Evolutionary conservation across 2,888 invertebrate species (phyloP).

Genomic region (Zhuqinia jingwanae): DNA sequence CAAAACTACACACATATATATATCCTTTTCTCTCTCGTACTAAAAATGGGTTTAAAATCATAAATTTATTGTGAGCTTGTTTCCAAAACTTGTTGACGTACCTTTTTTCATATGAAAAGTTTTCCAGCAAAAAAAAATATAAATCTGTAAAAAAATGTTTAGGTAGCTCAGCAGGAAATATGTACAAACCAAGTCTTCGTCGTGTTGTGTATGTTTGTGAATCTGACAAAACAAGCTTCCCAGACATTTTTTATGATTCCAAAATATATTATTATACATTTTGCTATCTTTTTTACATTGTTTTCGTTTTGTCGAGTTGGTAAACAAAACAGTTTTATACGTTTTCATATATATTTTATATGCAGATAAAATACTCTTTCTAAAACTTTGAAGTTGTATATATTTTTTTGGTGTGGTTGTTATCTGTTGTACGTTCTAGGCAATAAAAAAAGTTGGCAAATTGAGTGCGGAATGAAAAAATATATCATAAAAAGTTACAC

Average conservation of each 20-base stretch:
- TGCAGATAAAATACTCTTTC: background rate
- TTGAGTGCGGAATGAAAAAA: slow-evolving; percentile 37
- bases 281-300: slow-evolving; percentile 4
- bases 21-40: too few relatives aligned
- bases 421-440: background rate
- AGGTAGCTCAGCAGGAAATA: background rate
- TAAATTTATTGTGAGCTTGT: too few relatives aligned
- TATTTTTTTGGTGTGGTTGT: background rate
- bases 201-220: background rate
- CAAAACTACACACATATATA: too few relatives aligned
- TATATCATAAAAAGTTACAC: slow-evolving; percentile 35
- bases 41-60: too few relatives aligned
- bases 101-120: background rate
- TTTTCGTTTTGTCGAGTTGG: background rate
- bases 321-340: background rate
- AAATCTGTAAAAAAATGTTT: background rate
- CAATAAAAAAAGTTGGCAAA: slow-evolving; percentile 47
- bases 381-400: slow-evolving; percentile 5
- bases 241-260: background rate
- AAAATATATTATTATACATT: background rate
- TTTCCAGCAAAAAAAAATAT: background rate
- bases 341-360: background rate
- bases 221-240: background rate
- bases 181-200: background rate
- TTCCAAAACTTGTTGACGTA: slow-evolving; percentile 10